These are phyloP conservation scores for Otolemur garnettii DNA, from an alignment of 2,113 vertebrate genomes.

Conservation along the genomic window DNA sequence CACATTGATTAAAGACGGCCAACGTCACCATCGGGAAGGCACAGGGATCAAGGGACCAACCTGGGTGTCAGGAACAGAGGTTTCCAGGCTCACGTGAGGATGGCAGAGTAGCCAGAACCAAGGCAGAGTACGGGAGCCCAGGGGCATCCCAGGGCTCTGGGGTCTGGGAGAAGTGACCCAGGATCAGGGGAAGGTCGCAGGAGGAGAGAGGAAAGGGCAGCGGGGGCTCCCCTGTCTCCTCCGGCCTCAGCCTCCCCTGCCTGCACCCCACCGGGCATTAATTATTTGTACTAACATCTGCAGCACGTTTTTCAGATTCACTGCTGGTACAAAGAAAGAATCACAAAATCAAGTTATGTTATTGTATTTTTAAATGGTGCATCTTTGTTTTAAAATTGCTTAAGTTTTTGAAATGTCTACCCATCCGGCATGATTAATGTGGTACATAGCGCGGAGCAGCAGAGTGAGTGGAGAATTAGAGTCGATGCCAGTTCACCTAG, in stretches of 20 bases:
- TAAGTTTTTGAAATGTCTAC: constrained; percentile 83
- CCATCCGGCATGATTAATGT: constrained; percentile 87
- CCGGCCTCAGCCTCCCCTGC: neutral
- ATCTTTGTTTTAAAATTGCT: constrained; percentile 86
- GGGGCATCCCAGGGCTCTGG: neutral
- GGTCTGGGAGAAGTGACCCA: neutral
- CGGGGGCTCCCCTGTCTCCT: rapidly evolving
- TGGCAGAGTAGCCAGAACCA: rapidly evolving
- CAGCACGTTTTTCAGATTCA: constrained; percentile 18
- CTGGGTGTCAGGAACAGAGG: neutral
- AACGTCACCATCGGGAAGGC: neutral
- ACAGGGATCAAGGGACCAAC: neutral
- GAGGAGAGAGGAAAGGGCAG: neutral
- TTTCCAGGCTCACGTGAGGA: neutral
- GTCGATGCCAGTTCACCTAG: constrained; percentile 83
- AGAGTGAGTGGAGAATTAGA: constrained; percentile 84
- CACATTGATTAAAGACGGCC: neutral
- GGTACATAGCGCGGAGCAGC: constrained; percentile 71
- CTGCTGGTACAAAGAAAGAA: neutral
- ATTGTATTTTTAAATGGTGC: constrained; percentile 76
- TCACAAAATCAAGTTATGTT: constrained; percentile 64
- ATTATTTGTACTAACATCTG: constrained; percentile 39
- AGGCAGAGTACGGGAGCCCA: neutral
- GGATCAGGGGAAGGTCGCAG: neutral
- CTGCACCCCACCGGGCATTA: neutral